Conservation (phyloP, 2,797 vertebrate species). For the Atherinosoma microstoma region DNA sequence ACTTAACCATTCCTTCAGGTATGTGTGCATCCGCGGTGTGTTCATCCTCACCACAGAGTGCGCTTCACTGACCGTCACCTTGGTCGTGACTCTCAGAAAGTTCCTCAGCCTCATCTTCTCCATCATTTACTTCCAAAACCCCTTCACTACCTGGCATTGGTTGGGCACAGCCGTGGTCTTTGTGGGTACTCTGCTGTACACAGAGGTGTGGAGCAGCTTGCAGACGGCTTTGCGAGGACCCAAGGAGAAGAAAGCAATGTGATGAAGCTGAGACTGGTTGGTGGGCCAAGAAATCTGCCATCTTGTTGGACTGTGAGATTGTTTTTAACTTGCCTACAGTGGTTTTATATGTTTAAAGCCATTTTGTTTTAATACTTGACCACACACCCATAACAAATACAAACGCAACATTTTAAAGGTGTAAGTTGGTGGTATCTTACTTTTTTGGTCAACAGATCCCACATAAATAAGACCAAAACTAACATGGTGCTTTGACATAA, state of each 20-base stretch:
- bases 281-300: neutral
- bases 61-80: conserved; percentile 93
- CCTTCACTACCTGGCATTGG: conserved; percentile 97
- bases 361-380: conserved; percentile 29
- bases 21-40: conserved; percentile 94
- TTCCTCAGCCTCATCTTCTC: conserved; percentile 98
- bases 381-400: neutral
- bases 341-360: conserved; percentile 31
- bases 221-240: conserved; percentile 49
- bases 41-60: conserved; percentile 97
- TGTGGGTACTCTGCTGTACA: conserved; percentile 92
- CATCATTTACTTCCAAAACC: conserved; percentile 94
- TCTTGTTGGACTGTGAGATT: conserved; percentile 17
- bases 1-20: conserved; percentile 83
- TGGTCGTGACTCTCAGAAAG: conserved; percentile 96
- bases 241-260: conserved; percentile 77
- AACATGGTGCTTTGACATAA: neutral
- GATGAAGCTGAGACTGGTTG: conserved; percentile 34
- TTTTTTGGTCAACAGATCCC: conserved; percentile 18
- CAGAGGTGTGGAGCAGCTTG: conserved; percentile 88
- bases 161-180: conserved; percentile 92
- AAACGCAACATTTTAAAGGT: neutral
- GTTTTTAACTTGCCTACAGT: conserved; percentile 16
- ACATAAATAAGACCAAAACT: conserved; percentile 22
- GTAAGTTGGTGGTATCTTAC: conserved; percentile 9